Evolutionary conservation across 2,888 invertebrate genomes (phyloP).

Genomic region (Heliconius cydno): DNA sequence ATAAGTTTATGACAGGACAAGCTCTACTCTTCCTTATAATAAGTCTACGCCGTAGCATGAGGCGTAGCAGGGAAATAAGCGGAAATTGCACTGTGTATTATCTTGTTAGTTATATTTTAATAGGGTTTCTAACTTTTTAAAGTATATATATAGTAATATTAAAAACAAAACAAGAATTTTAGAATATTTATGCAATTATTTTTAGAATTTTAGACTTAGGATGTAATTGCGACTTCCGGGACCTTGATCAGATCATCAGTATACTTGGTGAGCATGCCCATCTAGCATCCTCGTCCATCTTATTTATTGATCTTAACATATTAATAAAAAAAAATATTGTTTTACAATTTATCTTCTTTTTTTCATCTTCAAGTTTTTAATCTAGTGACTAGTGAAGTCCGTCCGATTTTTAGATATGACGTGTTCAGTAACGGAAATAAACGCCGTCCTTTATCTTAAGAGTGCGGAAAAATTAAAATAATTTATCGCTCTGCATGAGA

Average conservation of each 20-base stretch:
- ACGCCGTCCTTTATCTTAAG: background rate
- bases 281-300: background rate
- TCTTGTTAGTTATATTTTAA: conserved; percentile 27
- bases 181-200: background rate
- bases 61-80: conserved; percentile 17
- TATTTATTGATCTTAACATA: background rate
- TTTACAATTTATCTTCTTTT: no score
- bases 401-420: background rate
- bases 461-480: background rate
- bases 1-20: background rate
- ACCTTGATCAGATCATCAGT: background rate
- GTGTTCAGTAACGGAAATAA: background rate
- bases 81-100: conserved; percentile 34
- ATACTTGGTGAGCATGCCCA: background rate
- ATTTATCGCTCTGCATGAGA: background rate
- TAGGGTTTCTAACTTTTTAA: conserved; percentile 15
- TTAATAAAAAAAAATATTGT: no score
- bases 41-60: conserved; percentile 19
- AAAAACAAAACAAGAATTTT: background rate
- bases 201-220: no score
- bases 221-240: background rate
- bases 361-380: no score
- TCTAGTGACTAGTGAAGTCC: no score
- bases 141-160: background rate
- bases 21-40: conserved; percentile 4